Evolutionary conservation across 2,113 vertebrate species (phyloP), one percentile per base, ranked within the genome.

Genomic region (Lophochroa leadbeateri): DNA sequence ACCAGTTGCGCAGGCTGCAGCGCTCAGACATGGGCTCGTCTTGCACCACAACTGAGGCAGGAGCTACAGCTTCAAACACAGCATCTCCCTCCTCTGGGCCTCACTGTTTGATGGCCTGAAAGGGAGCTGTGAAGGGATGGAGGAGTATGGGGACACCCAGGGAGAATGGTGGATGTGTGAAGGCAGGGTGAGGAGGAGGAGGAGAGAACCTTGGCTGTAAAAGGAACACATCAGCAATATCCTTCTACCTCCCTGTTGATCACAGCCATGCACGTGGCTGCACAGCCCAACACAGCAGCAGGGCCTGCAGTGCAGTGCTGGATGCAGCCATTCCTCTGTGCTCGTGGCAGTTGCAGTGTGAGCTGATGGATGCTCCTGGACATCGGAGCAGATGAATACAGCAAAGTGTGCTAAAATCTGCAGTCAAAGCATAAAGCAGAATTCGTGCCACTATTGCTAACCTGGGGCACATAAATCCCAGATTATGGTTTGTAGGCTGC

Each of bases 51-150:
- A 20, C 31, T 12, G 47, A 46, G 65, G 52, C 17, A 23, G 50
- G 35, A 67, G 7, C 16, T 25, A 2, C 33, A 25, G 47, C 46
- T 31, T 10, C 24, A 13, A 65, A 17, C 41, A 70, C 24, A 46
- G 72, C 53, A 25, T 29, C 7, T 43, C 10, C 46, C 49, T 18
- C 6, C 44, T 17, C 6, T 27, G 72, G 69, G 29, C 27, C 18
- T 1, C 17, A 2, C 3, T 2, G 23, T 1, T 13, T 6, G 57
- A 21, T 14, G 67, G 46, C 19, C 33, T 5, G 1, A 44, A 8
- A 14, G n/a, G 18, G 8, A 19, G 5, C 28, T 15, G 21, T 35
- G 33, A 57, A 49, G 52, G n/a, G 35, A 11, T 9, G 23, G 21
- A 41, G 46, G 24, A 0, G 0, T 2, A 13, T 9, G 65, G 19